Percentiles rank a stretch among this genome's conserved stretches.
Conservation (phyloP, 2,113 vertebrate genomes). For the Colius striatus region DNA sequence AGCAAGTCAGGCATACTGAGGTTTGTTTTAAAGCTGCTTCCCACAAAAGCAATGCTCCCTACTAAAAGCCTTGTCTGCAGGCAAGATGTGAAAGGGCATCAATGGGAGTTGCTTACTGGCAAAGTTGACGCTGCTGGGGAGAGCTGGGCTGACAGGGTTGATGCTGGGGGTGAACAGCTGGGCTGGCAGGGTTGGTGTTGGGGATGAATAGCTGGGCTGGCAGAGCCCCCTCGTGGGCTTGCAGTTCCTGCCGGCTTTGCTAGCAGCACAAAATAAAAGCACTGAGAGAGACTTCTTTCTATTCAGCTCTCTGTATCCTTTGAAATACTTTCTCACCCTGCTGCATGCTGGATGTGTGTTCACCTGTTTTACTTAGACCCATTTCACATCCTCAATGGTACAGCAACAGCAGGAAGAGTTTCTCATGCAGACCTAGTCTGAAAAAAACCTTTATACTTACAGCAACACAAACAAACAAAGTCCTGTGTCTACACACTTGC, state of each 20-base stretch:
- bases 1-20: not conserved
- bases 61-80: not conserved
- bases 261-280: not conserved
- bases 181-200: not conserved
- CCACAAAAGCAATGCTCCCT: not conserved
- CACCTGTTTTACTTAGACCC: not conserved
- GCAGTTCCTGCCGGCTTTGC: not conserved
- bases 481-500: not conserved
- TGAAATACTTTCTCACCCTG: not conserved
- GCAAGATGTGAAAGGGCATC: not conserved
- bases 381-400: not conserved
- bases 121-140: not conserved
- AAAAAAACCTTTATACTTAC: not conserved
- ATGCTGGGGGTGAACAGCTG: not conserved
- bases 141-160: not conserved
- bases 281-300: not conserved
- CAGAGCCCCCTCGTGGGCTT: constrained; percentile 37
- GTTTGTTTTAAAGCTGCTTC: not conserved
- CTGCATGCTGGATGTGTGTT: not conserved
- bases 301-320: not conserved
- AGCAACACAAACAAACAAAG: not conserved
- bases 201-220: not conserved
- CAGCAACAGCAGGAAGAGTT: not conserved
- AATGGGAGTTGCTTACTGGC: not conserved
- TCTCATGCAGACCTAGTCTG: not conserved